A percentile compares a stretch with the other conserved stretches of the same genome.
phyloP scores from a whole-genome alignment of 2,797 vertebrate genomes.

The Lates japonicus region DNA sequence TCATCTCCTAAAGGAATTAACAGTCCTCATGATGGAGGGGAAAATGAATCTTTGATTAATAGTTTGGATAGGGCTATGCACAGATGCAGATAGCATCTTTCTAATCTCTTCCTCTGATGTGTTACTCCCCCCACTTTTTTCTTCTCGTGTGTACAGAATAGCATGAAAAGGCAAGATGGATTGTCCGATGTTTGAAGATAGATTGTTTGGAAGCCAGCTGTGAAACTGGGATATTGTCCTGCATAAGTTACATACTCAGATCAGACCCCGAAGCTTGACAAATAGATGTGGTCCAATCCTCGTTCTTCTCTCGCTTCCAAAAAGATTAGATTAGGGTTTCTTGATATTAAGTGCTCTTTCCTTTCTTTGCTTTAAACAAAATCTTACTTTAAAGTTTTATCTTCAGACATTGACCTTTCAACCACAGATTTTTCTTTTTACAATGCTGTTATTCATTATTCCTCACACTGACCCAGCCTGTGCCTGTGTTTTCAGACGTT shows the following conservation, averaged over 20 bases:
- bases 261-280: conserved; percentile 45
- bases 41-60: conserved; percentile 82
- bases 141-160: conserved; percentile 51
- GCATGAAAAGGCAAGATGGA: conserved; percentile 63
- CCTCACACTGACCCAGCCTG: conserved; percentile 34
- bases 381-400: conserved; percentile 66
- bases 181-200: conserved; percentile 64
- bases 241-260: conserved; percentile 60
- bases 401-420: conserved; percentile 54
- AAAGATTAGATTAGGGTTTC: conserved; percentile 59
- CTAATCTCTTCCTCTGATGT: conserved; percentile 70
- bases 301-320: conserved; percentile 36
- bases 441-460: conserved; percentile 53
- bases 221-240: conserved; percentile 64
- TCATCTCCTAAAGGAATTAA: conserved; percentile 85
- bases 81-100: conserved; percentile 75
- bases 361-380: conserved; percentile 53
- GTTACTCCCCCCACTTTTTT: conserved; percentile 25
- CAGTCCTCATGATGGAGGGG: conserved; percentile 67
- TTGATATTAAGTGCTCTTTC: conserved; percentile 54
- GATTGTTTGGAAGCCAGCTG: conserved; percentile 72
- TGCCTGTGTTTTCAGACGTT: conserved; percentile 43
- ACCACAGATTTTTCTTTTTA: conserved; percentile 45
- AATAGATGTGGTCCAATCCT: conserved; percentile 52
- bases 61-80: conserved; percentile 66